A percentile compares a stretch with the other conserved stretches of the same genome.
phyloP scores from a whole-genome alignment of 2,797 vertebrate genomes.

The Vireo griseus region DNA sequence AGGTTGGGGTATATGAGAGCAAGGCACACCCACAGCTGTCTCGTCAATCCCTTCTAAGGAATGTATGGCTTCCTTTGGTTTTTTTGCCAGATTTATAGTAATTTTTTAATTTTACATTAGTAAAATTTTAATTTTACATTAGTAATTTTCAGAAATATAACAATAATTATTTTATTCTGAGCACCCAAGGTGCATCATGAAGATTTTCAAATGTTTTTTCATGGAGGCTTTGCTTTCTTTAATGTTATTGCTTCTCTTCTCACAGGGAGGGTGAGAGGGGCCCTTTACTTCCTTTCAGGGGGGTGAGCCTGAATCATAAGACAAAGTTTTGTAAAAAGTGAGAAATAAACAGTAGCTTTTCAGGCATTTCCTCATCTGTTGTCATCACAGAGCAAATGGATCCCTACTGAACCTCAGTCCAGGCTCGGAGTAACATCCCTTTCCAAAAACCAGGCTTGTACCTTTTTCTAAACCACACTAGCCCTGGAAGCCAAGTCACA shows the following conservation, averaged over 20 bases:
- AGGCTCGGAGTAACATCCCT: accelerated
- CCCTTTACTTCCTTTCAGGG: background rate
- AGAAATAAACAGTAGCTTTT: background rate
- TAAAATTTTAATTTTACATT: no score
- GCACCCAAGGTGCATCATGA: background rate
- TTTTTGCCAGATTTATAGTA: background rate
- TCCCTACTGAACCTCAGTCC: background rate
- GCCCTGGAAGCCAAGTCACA: background rate
- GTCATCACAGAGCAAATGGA: background rate
- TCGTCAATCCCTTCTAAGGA: background rate
- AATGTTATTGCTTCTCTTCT: background rate
- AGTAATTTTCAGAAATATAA: background rate
- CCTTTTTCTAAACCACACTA: background rate
- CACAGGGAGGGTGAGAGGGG: background rate
- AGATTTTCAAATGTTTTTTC: background rate
- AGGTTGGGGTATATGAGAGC: background rate
- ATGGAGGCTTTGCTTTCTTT: background rate
- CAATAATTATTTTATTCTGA: background rate
- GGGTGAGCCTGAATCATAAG: background rate
- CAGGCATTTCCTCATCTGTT: background rate
- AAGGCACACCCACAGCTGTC: background rate
- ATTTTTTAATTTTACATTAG: no score
- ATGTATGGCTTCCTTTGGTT: background rate
- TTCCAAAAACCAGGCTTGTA: background rate
- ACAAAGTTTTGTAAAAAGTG: background rate